Evolutionary conservation across 2,888 invertebrate species (phyloP), one percentile per base, ranked within the genome.

Genomic region (Tetragnatha montana): DNA sequence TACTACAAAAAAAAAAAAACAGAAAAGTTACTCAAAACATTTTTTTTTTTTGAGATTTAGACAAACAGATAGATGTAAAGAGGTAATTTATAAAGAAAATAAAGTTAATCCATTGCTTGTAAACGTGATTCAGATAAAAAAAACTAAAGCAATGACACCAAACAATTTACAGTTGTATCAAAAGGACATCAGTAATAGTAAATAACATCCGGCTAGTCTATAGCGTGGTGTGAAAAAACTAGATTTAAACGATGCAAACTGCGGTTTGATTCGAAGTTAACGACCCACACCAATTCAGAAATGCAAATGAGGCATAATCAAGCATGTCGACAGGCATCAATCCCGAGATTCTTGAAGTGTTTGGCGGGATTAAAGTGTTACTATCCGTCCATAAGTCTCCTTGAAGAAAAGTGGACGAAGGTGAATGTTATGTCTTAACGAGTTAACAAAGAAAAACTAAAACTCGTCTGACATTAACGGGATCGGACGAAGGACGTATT

Each of bases 281-380:
- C 17, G 60, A 35, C 35, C 60, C 17, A 60, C 60, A 60, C 6
- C 17, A 17, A 10, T 12, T 12, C 60, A 10, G 60, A 60, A 60
- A 60, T 60, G 60, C 60, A 60, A 60, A 60, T 60, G 60, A 60
- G 60, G 17, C 12, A 22, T 21, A 60, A 10, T 22, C 78, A 76
- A 51, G 78, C 78, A n/a, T 78, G 21, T 19, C 50, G 8, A 35
- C 21, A 78, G 50, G 14, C 76, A 12, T 1, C 50, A 78, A 51
- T 21, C 7, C 12, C 50, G 50, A 14, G 10, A 51, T 78, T 51
- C 51, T 60, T 78, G 21, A 60, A 7, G 21, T 21, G 12, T 51
- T 17, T 12, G 51, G 50, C 7, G 50, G 78, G 78, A 78, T 78
- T 78, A 78, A 35, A 35, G 22, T 60, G 22, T 51, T 22, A 51